phyloP scores from a whole-genome alignment of 2,113 vertebrate species.

The Eidolon helvum region DNA sequence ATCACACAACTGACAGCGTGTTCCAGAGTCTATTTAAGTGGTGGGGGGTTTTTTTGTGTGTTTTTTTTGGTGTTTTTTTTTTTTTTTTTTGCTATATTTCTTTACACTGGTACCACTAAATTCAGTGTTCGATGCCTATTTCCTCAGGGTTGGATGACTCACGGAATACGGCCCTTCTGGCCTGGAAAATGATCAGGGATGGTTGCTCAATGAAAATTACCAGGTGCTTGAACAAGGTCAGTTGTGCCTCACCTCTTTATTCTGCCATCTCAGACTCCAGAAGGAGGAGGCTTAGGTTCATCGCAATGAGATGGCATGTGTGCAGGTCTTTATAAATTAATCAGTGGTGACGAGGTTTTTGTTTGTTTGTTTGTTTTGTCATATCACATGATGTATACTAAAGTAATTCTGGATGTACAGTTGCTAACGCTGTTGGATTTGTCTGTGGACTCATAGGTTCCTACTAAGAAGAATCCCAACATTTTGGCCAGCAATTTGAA shows the following conservation, averaged over 20 bases:
- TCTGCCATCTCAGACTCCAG: slow-evolving; percentile 50
- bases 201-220: slow-evolving; percentile 94
- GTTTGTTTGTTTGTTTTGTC: slow-evolving; percentile 53
- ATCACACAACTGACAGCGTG: neutral
- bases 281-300: slow-evolving; percentile 35
- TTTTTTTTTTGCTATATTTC: neutral
- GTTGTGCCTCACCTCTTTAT: slow-evolving; percentile 77
- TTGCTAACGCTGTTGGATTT: slow-evolving; percentile 79
- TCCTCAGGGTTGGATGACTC: slow-evolving; percentile 93
- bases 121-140: neutral
- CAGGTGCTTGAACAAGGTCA: slow-evolving; percentile 90
- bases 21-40: neutral
- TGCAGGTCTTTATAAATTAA: slow-evolving; percentile 42
- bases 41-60: neutral
- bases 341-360: neutral
- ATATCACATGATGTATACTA: neutral
- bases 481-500: slow-evolving; percentile 66
- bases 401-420: slow-evolving; percentile 58
- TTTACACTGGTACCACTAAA: neutral
- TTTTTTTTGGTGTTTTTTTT: no score
- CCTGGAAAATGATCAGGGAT: slow-evolving; percentile 92
- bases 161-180: slow-evolving; percentile 92
- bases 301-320: slow-evolving; percentile 27
- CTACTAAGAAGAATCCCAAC: slow-evolving; percentile 70
- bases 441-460: slow-evolving; percentile 79